These are phyloP conservation scores for Myrmecobius fasciatus DNA, from an alignment of 2,113 vertebrate genomes.

Conservation along the genomic window DNA sequence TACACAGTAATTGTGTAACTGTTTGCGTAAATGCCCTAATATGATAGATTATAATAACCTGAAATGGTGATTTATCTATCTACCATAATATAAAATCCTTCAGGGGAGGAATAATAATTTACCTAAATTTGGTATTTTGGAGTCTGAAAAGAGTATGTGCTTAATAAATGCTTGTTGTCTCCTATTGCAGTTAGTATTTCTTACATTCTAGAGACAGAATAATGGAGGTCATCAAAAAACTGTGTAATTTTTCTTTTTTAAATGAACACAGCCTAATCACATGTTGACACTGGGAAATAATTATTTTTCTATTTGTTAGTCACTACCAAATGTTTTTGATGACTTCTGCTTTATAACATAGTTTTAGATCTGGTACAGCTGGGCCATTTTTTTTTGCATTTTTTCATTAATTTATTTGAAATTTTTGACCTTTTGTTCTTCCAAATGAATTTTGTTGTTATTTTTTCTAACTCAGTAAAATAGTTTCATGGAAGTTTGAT, in stretches of 20 bases:
- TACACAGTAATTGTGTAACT: background rate
- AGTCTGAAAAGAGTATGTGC: background rate
- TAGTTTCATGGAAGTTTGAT: too few species aligned
- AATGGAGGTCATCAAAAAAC: background rate
- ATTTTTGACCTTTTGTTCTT: too few species aligned
- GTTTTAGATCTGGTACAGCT: too few species aligned
- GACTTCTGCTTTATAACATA: too few species aligned
- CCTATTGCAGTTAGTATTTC: background rate
- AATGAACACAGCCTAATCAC: background rate
- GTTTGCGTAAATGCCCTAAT: background rate
- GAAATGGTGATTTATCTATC: background rate
- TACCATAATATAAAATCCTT: background rate
- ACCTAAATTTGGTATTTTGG: background rate
- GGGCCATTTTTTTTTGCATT: too few species aligned
- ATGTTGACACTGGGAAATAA: too few species aligned
- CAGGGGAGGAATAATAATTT: background rate
- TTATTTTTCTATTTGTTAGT: too few species aligned
- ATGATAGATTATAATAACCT: background rate
- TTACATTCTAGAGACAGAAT: background rate
- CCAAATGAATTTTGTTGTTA: too few species aligned
- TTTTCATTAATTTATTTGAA: too few species aligned
- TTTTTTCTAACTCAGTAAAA: too few species aligned
- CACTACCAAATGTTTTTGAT: too few species aligned
- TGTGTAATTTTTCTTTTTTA: background rate
- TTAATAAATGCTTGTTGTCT: background rate